These are phyloP conservation scores for Fregata magnificens DNA, from an alignment of 2,113 vertebrate genomes.

Conservation along the genomic window DNA sequence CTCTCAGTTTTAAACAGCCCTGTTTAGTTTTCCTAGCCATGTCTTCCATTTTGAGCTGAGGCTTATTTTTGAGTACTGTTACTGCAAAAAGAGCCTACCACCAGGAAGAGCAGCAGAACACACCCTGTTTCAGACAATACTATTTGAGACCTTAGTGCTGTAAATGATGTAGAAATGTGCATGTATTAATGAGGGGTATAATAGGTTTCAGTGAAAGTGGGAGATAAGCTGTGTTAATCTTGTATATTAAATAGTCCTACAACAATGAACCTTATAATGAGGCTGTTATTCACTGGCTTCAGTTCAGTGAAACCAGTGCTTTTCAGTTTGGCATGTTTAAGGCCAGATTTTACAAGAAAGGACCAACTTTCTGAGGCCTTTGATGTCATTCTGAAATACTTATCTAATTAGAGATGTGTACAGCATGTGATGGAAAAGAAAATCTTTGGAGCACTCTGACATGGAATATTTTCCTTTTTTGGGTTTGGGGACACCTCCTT, in stretches of 20 bases:
- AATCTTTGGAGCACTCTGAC: not conserved
- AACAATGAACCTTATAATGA: slow-evolving; percentile 64
- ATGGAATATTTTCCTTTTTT: not conserved
- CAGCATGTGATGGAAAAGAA: not conserved
- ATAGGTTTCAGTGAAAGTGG: slow-evolving; percentile 61
- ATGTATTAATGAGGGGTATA: slow-evolving; percentile 61
- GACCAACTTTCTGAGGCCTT: not conserved
- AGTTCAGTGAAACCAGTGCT: slow-evolving; percentile 31
- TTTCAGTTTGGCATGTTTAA: slow-evolving; percentile 23
- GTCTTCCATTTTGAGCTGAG: not conserved
- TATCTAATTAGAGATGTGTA: not conserved
- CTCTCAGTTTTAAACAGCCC: not conserved
- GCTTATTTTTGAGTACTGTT: not conserved
- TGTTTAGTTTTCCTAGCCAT: not conserved
- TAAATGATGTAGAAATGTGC: slow-evolving; percentile 58
- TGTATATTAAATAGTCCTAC: slow-evolving; percentile 68
- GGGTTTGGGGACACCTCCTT: not conserved
- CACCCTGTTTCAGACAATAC: slow-evolving; percentile 1
- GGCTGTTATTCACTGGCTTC: slow-evolving; percentile 48
- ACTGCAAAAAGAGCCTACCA: not conserved
- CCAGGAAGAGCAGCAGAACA: not conserved
- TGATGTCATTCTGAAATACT: not conserved
- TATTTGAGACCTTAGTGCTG: slow-evolving; percentile 17
- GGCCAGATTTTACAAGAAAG: not conserved
- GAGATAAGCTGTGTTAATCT: slow-evolving; percentile 71